These are phyloP conservation scores for Allygus modestus DNA, from an alignment of 2,888 invertebrate species.

Conservation along the genomic window DNA sequence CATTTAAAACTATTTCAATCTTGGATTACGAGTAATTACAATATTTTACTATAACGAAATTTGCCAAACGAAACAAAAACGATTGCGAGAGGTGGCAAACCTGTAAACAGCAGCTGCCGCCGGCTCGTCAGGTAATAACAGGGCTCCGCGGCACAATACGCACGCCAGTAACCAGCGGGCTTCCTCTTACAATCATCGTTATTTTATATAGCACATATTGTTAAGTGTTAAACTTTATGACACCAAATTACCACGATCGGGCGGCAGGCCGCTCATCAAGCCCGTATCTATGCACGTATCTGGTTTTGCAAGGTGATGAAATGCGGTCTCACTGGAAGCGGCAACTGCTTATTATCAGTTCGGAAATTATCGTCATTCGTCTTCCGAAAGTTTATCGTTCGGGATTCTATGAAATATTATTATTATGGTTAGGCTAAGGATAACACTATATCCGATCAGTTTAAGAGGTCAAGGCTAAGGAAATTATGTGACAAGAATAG, in stretches of 20 bases:
- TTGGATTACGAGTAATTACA: too few species aligned
- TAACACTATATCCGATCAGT: too few species aligned
- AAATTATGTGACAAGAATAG: too few species aligned
- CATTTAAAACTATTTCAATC: too few species aligned
- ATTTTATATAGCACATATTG: slow-evolving; percentile 49
- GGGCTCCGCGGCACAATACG: not conserved
- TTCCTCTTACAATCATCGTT: slow-evolving; percentile 36
- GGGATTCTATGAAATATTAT: not conserved
- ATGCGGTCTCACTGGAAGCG: not conserved
- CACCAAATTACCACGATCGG: slow-evolving; percentile 36
- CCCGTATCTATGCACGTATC: slow-evolving; percentile 26
- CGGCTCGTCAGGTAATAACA: slow-evolving; percentile 39
- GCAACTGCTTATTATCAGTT: slow-evolving; percentile 1
- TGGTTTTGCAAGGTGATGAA: slow-evolving; percentile 36
- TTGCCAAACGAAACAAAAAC: too few species aligned
- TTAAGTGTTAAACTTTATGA: slow-evolving; percentile 50
- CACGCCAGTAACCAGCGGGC: not conserved
- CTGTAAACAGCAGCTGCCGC: slow-evolving; percentile 5
- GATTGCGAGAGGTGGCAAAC: too few species aligned
- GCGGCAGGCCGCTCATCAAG: not conserved
- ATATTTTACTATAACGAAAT: too few species aligned
- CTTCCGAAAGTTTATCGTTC: not conserved
- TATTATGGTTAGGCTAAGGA: not conserved
- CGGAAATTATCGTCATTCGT: not conserved
- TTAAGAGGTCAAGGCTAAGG: too few species aligned